These are phyloP conservation scores for Ctenosaura bakeri DNA, from an alignment of 2,797 vertebrate species.

Conservation along the genomic window DNA sequence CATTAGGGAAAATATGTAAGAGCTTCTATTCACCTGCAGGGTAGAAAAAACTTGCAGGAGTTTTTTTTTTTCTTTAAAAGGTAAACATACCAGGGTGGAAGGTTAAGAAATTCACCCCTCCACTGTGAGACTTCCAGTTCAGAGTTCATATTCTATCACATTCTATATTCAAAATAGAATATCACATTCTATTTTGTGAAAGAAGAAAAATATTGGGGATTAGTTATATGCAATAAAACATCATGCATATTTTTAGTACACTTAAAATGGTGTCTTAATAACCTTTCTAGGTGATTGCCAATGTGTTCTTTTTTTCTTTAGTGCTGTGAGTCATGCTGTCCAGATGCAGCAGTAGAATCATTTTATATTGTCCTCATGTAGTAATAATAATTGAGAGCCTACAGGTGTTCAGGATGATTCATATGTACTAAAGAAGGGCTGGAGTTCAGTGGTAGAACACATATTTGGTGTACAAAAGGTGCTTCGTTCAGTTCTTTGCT, in stretches of 20 bases:
- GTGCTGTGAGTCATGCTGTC: not conserved
- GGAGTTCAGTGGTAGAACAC: too few relatives aligned
- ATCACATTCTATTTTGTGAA: not conserved
- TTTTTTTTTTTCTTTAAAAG: not conserved
- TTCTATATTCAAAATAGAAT: too few relatives aligned
- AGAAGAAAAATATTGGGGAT: not conserved
- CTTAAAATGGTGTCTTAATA: not conserved
- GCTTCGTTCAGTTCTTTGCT: too few relatives aligned
- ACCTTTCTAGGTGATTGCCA: not conserved
- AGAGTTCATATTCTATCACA: not conserved
- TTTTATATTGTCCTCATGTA: not conserved
- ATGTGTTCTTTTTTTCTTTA: not conserved
- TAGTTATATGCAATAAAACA: too few relatives aligned
- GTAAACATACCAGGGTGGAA: not conserved
- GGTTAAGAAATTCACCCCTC: not conserved
- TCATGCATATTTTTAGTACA: not conserved
- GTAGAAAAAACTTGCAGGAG: not conserved
- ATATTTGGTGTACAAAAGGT: too few relatives aligned
- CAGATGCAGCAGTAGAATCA: not conserved
- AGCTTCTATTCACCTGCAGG: too few relatives aligned
- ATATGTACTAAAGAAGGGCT: not conserved
- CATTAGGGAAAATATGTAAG: not conserved
- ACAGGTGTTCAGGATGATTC: constrained; percentile 6
- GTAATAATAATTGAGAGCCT: not conserved
- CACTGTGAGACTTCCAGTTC: not conserved